Evolutionary conservation across 2,888 invertebrate species (phyloP).

Genomic region (Endotricha flammealis): DNA sequence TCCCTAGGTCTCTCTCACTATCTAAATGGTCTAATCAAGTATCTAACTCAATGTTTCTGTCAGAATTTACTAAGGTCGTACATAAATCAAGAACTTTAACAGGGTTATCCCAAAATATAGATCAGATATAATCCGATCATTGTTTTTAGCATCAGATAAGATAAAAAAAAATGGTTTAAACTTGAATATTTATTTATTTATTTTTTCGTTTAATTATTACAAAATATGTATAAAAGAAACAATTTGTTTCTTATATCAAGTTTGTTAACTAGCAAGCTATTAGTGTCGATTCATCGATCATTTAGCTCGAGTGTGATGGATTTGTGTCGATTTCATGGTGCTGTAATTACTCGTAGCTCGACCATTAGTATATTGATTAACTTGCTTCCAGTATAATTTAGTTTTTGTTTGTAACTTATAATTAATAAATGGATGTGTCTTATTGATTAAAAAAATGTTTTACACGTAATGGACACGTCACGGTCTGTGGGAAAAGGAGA

Average conservation of each 20-base stretch:
- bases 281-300: slow-evolving; percentile 16
- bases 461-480: too few relatives aligned
- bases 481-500: too few relatives aligned
- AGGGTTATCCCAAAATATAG: neutral
- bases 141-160: slow-evolving; percentile 1
- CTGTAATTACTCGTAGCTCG: slow-evolving; percentile 3
- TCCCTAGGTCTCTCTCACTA: too few relatives aligned
- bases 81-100: slow-evolving; percentile 6
- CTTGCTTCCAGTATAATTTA: too few relatives aligned
- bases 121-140: neutral
- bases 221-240: neutral
- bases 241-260: neutral
- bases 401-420: too few relatives aligned
- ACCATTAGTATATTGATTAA: neutral
- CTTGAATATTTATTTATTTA: too few relatives aligned
- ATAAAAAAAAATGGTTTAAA: slow-evolving; percentile 2
- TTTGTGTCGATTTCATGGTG: slow-evolving; percentile 24
- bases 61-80: neutral
- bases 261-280: slow-evolving; percentile 11
- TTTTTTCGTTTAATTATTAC: too few relatives aligned
- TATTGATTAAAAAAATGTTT: too few relatives aligned
- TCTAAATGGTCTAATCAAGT: neutral
- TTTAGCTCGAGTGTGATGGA: slow-evolving; percentile 25
- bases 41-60: slow-evolving; percentile 5
- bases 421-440: too few relatives aligned